Conservation (phyloP, 2,888 invertebrate species). For the Calliopum simillimum region DNA sequence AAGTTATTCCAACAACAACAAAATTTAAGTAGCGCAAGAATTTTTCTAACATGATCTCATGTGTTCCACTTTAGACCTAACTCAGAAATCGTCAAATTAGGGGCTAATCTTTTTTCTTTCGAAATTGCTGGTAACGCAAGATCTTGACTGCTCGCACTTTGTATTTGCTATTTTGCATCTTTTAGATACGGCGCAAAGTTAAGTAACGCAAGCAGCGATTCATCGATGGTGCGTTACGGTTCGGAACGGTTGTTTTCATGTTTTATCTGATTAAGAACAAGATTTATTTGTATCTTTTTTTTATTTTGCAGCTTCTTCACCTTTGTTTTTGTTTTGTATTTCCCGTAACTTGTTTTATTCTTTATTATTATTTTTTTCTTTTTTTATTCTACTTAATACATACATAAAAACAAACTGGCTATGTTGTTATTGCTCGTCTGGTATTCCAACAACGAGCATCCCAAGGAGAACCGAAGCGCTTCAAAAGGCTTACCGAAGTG, state of each 20-base stretch:
- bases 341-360: slow-evolving; percentile 36
- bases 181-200: slow-evolving; percentile 21
- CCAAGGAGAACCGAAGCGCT: too few species aligned
- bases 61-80: slow-evolving; percentile 3
- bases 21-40: slow-evolving; percentile 2
- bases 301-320: slow-evolving; percentile 19
- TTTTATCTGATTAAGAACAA: slow-evolving; percentile 50
- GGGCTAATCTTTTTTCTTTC: slow-evolving; percentile 43
- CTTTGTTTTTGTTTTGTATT: slow-evolving; percentile 38
- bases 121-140: neutral
- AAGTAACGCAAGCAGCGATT: neutral
- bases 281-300: slow-evolving; percentile 49
- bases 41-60: neutral
- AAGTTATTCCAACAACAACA: neutral
- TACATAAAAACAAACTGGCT: too few species aligned
- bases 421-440: slow-evolving; percentile 24
- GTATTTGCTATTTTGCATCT: slow-evolving; percentile 18
- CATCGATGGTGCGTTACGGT: slow-evolving; percentile 20
- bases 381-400: too few species aligned
- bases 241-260: slow-evolving; percentile 33
- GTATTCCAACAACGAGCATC: too few species aligned
- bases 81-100: slow-evolving; percentile 41
- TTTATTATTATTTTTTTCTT: too few species aligned
- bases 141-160: too few species aligned
- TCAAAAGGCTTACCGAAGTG: too few species aligned